Conservation (phyloP, 2,797 vertebrate genomes). For the Argya squamiceps region DNA sequence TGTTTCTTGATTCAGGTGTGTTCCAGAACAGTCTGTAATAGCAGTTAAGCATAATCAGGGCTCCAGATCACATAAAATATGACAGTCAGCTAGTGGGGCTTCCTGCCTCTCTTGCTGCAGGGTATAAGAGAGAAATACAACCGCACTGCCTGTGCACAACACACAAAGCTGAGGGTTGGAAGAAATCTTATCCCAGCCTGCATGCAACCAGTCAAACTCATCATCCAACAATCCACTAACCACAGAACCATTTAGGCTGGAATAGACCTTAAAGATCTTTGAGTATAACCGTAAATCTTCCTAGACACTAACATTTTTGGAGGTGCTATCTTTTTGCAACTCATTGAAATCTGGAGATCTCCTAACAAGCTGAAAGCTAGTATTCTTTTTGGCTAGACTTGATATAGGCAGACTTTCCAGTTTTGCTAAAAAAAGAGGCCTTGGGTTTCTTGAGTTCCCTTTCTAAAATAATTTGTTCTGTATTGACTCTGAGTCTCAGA, state of each 20-base stretch:
- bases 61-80: background rate
- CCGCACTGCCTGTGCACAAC: accelerated
- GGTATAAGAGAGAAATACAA: background rate
- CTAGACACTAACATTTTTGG: background rate
- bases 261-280: background rate
- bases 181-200: background rate
- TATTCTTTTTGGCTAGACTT: background rate
- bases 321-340: background rate
- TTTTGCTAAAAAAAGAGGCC: background rate
- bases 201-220: background rate
- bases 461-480: background rate
- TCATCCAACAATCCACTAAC: background rate
- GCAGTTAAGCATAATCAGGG: background rate
- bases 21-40: background rate
- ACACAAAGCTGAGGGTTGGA: background rate
- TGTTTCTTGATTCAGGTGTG: background rate
- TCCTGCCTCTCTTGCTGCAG: background rate
- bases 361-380: background rate
- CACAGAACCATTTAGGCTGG: background rate
- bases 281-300: accelerated
- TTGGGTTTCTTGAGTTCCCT: background rate
- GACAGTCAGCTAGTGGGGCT: background rate
- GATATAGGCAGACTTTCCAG: background rate
- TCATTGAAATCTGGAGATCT: background rate
- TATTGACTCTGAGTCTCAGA: background rate